phyloP scores from a whole-genome alignment of 2,888 invertebrate genomes.

The Agonum fuliginosum region DNA sequence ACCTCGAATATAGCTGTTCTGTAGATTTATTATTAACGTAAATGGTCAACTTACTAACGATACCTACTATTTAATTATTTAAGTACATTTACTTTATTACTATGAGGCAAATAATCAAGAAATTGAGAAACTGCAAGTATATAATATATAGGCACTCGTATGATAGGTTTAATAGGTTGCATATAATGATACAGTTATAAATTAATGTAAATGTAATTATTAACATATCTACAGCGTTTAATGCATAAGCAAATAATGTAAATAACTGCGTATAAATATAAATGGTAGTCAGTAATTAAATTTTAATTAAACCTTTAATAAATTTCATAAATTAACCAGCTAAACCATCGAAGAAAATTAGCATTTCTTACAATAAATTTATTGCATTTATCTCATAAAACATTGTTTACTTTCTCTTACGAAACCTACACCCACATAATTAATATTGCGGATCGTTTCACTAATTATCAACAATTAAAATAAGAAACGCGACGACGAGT shows the following conservation, averaged over 20 bases:
- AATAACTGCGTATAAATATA: not conserved
- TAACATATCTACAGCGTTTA: not conserved
- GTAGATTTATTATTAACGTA: too few species aligned
- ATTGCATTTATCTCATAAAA: not conserved
- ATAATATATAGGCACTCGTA: too few species aligned
- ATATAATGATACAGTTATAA: not conserved
- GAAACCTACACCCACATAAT: slow-evolving; percentile 42
- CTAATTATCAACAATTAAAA: slow-evolving; percentile 47
- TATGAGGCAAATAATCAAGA: too few species aligned
- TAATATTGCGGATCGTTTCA: slow-evolving; percentile 24
- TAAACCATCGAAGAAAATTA: slow-evolving; percentile 5
- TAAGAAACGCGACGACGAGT: slow-evolving; percentile 26
- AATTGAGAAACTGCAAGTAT: too few species aligned
- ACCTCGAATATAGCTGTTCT: too few species aligned
- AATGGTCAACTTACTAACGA: too few species aligned
- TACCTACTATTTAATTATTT: too few species aligned
- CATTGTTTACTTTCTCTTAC: slow-evolving; percentile 43
- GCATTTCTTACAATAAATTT: slow-evolving; percentile 4
- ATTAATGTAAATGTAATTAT: not conserved
- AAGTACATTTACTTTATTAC: too few species aligned
- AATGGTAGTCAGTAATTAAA: slow-evolving; percentile 24
- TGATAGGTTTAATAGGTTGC: not conserved
- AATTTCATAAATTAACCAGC: slow-evolving; percentile 20
- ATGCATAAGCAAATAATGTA: not conserved
- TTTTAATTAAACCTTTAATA: not conserved